Conservation (phyloP, 2,888 invertebrate species). For the Eurytoma californica region DNA sequence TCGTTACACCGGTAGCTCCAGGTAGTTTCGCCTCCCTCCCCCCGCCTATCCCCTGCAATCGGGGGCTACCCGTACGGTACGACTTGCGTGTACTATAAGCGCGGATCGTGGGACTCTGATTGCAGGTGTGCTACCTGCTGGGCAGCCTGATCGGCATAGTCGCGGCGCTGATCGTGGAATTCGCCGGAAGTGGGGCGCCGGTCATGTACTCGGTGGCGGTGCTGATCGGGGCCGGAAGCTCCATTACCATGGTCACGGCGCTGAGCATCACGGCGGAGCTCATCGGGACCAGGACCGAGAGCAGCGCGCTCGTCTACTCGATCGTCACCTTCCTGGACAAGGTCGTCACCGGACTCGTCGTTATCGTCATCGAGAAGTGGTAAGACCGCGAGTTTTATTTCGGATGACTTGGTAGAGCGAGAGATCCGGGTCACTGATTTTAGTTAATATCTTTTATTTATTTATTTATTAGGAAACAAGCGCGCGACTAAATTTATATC, state of each 20-base stretch:
- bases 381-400: slow-evolving; percentile 72
- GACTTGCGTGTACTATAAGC: too few relatives aligned
- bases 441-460: too few relatives aligned
- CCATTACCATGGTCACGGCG: slow-evolving; percentile 91
- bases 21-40: too few relatives aligned
- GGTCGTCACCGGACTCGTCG: slow-evolving; percentile 90
- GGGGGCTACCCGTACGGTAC: too few relatives aligned
- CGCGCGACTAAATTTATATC: too few relatives aligned
- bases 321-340: slow-evolving; percentile 96
- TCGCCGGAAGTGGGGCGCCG: slow-evolving; percentile 69
- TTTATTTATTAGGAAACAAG: too few relatives aligned
- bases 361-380: slow-evolving; percentile 89
- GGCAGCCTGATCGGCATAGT: slow-evolving; percentile 76
- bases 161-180: slow-evolving; percentile 70
- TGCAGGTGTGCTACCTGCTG: slow-evolving; percentile 77
- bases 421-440: too few relatives aligned
- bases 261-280: slow-evolving; percentile 92
- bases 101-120: slow-evolving; percentile 19
- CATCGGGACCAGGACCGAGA: slow-evolving; percentile 90
- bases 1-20: neutral
- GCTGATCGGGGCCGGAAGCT: slow-evolving; percentile 85
- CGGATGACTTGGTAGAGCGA: too few relatives aligned
- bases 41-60: too few relatives aligned
- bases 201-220: slow-evolving; percentile 77
- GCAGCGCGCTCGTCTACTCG: slow-evolving; percentile 94